Evolutionary conservation across 1,140 invertebrate species (phyloP), one percentile per base, ranked within the genome.

Genomic region (Trinorchestia longiramus): DNA sequence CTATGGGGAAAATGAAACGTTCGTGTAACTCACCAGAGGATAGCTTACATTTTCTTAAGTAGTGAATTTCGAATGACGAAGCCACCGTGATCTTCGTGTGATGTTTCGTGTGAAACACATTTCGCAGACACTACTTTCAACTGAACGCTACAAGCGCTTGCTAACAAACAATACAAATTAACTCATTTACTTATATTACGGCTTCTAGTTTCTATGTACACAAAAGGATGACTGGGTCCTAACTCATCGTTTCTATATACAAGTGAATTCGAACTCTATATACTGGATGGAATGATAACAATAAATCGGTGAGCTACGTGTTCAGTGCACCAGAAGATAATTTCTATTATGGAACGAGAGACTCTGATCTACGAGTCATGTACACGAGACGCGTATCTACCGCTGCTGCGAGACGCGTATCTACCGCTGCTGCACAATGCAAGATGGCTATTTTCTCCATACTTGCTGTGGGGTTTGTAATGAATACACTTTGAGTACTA

Each of bases 251-350:
- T 42, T 41, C 23, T 90, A 90, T 42, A 11, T 90, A 90, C 43
- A 90, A 42, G 41, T 90, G 6, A 41, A 90, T 43, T 28, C 4
- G 43, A 90, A 90, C 11, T 19, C 62, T 77, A 77, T 77, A 23
- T 90, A 90, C 36, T 90, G 88, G 88, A 90, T 90, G 88, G 88
- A 90, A 90, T 90, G 43, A 90, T 90, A 42, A 90, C 43, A 90
- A 90, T 41, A 90, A 90, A 42, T 15, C 43, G 11, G 43, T 90
- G 88, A 42, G 88, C 23, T 77, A 77, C 62, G 11, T 11, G 47
- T 11, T 77, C 62, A 77, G 36, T 28, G 28, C 28, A 77, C 62
- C 62, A 28, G 62, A 77, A 11, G 62, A 11, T 19, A 77, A 36
- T 19, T 53, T 53, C 8, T 19, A 53, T 6, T 53, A 53, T 53